Base-by-base conservation (phyloP, 2,113 vertebrate species). In the Pseudopodoces humilis region DNA sequence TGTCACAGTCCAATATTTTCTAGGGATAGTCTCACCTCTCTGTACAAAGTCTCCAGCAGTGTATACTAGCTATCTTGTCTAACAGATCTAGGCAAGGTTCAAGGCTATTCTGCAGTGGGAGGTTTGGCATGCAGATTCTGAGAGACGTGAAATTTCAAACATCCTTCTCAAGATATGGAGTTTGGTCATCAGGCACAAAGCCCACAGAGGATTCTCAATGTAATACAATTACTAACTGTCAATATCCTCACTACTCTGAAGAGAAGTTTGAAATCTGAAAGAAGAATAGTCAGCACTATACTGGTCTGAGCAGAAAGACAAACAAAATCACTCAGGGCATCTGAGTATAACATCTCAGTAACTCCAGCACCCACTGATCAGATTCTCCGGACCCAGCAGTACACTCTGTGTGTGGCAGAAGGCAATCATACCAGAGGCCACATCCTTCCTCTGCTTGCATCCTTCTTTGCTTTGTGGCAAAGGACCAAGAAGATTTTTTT, bases 401-500 rank as follows among this genome's bases (percentile, higher is more conserved):
- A 25, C 1, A 0, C 5, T n/a, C 50, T 18, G 23, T 18, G 6
- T 27, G 25, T 60, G 46, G 28, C 62, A 91, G 47, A 88, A 83
- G 53, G 49, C 53, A 78, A 25, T 49, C 69, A 28, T 6, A 58
- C 13, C 41, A 79, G 35, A 85, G 70, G 67, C 62, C 75, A 79
- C 64, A 85, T 86, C 59, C 75, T 63, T 84, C 74, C 78, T 56
- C 52, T 60, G 20, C 47, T 69, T 71, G 30, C 46, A 76, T 37
- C 53, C 59, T 93, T 88, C 70, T 81, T 92, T 96, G 72, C 47
- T 59, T 83, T 77, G 46, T 82, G 50, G 49, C 53, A 92, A 95
- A 86, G 58, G 37, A 47, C 16, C 28, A 64, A 37, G 17, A 37
- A 65, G 18, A 5, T 3, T 50, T 91, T 89, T 80, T 88, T 91